phyloP scores from a whole-genome alignment of 2,113 vertebrate species.

The Lutjanus erythropterus region DNA sequence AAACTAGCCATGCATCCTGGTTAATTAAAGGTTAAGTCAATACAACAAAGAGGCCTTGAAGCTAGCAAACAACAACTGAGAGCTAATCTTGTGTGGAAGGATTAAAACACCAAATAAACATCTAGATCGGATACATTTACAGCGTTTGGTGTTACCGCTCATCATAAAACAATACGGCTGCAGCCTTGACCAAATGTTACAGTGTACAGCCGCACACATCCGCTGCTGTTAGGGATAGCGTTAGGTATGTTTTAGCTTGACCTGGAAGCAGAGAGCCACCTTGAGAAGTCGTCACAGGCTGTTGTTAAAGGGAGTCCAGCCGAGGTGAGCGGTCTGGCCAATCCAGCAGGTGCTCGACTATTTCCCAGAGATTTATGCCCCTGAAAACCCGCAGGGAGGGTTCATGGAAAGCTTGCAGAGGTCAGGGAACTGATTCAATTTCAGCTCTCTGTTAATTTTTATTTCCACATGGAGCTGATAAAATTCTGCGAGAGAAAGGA shows the following conservation, averaged over 20 bases:
- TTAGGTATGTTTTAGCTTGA: slow-evolving; percentile 52
- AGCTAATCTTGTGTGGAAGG: slow-evolving; percentile 3
- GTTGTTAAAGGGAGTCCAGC: slow-evolving; percentile 59
- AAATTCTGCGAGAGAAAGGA: slow-evolving; percentile 18
- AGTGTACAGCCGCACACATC: slow-evolving; percentile 7
- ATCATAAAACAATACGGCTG: slow-evolving; percentile 57
- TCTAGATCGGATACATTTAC: slow-evolving; percentile 45
- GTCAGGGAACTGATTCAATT: slow-evolving; percentile 63
- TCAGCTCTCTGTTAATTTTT: slow-evolving; percentile 62
- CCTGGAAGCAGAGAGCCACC: slow-evolving; percentile 49
- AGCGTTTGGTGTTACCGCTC: slow-evolving; percentile 43
- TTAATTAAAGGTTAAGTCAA: slow-evolving; percentile 79
- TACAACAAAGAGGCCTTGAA: slow-evolving; percentile 62
- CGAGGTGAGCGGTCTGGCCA: slow-evolving; percentile 51
- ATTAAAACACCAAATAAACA: slow-evolving; percentile 52
- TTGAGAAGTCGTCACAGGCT: slow-evolving; percentile 65
- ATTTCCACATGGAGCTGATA: slow-evolving; percentile 40
- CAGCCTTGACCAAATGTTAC: slow-evolving; percentile 53
- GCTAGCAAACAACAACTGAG: slow-evolving; percentile 37
- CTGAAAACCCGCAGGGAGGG: slow-evolving; percentile 66
- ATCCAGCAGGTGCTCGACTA: slow-evolving; percentile 67
- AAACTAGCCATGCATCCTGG: slow-evolving; percentile 53
- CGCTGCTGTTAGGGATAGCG: slow-evolving; percentile 17
- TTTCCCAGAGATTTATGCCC: slow-evolving; percentile 78
- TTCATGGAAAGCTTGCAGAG: slow-evolving; percentile 64